A percentile compares a stretch with the other conserved stretches of the same genome.
Evolutionary conservation across 2,888 invertebrate genomes (phyloP).

Genomic region (Microctonus brassicae): DNA sequence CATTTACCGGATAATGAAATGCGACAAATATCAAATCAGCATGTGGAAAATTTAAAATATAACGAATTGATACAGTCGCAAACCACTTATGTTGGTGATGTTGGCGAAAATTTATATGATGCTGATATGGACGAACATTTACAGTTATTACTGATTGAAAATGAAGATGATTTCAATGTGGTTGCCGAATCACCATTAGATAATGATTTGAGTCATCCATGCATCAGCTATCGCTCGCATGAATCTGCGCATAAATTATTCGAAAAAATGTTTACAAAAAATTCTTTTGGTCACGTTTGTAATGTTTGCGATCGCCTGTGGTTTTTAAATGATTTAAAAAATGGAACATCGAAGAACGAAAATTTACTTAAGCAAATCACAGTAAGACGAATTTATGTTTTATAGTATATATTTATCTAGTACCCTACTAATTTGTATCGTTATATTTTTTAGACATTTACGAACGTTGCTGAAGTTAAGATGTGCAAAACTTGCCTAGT

Average conservation of each 20-base stretch:
- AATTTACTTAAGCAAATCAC: slow-evolving; percentile 10
- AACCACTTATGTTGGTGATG: background rate
- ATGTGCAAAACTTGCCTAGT: slow-evolving; percentile 10
- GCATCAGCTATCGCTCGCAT: background rate
- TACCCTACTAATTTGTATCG: slow-evolving; percentile 1
- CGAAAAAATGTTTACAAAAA: slow-evolving; percentile 16
- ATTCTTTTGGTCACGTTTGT: slow-evolving; percentile 23
- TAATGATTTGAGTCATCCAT: background rate
- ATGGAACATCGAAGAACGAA: background rate
- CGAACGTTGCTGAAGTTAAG: slow-evolving; percentile 13
- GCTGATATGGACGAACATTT: background rate
- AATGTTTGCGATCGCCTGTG: slow-evolving; percentile 25
- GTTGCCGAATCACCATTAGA: background rate
- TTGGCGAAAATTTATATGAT: background rate
- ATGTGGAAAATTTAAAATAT: background rate
- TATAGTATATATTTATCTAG: too few relatives aligned
- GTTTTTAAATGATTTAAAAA: slow-evolving; percentile 31
- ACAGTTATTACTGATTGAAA: too few relatives aligned
- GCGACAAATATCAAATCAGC: background rate
- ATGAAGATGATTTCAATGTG: background rate
- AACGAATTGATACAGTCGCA: background rate
- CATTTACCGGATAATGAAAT: background rate
- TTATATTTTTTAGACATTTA: slow-evolving; percentile 7
- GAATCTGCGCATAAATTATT: slow-evolving; percentile 20
- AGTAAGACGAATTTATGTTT: slow-evolving; percentile 6